phyloP scores from a whole-genome alignment of 2,797 vertebrate genomes.

The Gobio occitaniae region DNA sequence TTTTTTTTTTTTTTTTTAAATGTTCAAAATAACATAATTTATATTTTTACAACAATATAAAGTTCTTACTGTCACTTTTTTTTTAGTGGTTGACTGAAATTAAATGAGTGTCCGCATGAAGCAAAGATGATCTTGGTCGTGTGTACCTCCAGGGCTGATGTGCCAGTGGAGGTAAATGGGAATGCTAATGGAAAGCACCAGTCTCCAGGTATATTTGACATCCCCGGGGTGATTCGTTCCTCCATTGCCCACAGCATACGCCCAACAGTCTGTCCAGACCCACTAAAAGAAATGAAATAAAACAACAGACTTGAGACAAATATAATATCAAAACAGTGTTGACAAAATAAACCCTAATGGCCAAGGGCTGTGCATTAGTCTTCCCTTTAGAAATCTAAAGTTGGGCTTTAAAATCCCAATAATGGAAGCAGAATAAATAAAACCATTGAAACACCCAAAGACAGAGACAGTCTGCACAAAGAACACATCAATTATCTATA shows the following conservation, averaged over 20 bases:
- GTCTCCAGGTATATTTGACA: slow-evolving; percentile 16
- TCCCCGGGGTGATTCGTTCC: not conserved
- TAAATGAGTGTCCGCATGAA: not conserved
- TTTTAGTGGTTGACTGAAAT: not conserved
- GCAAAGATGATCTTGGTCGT: not conserved
- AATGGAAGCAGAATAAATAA: slow-evolving; percentile 12
- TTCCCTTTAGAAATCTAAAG: slow-evolving; percentile 9
- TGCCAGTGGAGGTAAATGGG: slow-evolving; percentile 3
- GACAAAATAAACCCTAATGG: not conserved
- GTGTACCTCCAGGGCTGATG: not conserved
- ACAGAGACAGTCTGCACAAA: slow-evolving; percentile 13
- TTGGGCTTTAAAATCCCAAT: slow-evolving; percentile 19
- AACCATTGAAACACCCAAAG: slow-evolving; percentile 29
- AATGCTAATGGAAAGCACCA: not conserved
- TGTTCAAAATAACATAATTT: too few relatives aligned
- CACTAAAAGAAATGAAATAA: slow-evolving; percentile 15
- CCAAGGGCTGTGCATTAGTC: not conserved
- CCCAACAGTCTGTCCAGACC: not conserved
- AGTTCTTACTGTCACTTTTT: not conserved
- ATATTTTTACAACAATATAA: too few relatives aligned
- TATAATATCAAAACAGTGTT: not conserved
- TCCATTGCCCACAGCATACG: not conserved
- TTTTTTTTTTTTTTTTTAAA: too few relatives aligned
- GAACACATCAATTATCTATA: slow-evolving; percentile 53
- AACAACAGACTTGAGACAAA: not conserved